A percentile compares a stretch with the other conserved stretches of the same genome.
Evolutionary conservation across 2,888 invertebrate species (phyloP).

Genomic region (Embidobia sp.): DNA sequence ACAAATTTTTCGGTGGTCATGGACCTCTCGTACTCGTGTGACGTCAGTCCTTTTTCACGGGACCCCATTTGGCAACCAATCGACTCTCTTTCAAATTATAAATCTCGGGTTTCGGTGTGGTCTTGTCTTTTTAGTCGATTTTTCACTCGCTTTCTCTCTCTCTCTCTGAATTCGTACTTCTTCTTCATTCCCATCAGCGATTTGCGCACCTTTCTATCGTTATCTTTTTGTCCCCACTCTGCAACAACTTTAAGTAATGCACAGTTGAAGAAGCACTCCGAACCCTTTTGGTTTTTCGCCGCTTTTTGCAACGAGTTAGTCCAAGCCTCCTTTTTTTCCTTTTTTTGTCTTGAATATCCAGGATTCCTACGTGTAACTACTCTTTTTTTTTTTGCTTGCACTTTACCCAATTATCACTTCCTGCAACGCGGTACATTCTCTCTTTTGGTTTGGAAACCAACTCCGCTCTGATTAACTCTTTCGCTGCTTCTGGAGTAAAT

Average conservation of each 20-base stretch:
- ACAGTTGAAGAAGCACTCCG: constrained; percentile 41
- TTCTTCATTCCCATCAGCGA: constrained; percentile 25
- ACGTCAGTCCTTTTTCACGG: too few relatives aligned
- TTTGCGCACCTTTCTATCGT: constrained; percentile 44
- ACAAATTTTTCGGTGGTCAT: constrained; percentile 33
- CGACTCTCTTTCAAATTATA: constrained; percentile 43
- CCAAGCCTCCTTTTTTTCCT: constrained; percentile 14
- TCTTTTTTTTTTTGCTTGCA: constrained; percentile 56
- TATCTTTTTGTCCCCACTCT: constrained; percentile 44
- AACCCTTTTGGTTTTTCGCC: constrained; percentile 31
- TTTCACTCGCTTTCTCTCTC: constrained; percentile 33
- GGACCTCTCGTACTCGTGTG: constrained; percentile 30
- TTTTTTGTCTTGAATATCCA: too few relatives aligned
- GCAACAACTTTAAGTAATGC: constrained; percentile 43
- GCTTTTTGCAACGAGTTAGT: not conserved
- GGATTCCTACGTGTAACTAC: constrained; percentile 38
- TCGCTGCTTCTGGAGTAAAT: constrained; percentile 21
- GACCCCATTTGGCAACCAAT: constrained; percentile 37
- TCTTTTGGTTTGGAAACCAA: constrained; percentile 45
- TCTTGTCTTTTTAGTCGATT: too few relatives aligned
- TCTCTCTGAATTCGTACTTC: constrained; percentile 35
- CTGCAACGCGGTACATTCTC: constrained; percentile 41
- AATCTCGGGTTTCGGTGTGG: constrained; percentile 57
- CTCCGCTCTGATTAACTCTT: constrained; percentile 44
- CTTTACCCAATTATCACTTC: constrained; percentile 55